Base-by-base conservation (phyloP, 2,888 invertebrate genomes). In the Eustalomyia histrio region DNA sequence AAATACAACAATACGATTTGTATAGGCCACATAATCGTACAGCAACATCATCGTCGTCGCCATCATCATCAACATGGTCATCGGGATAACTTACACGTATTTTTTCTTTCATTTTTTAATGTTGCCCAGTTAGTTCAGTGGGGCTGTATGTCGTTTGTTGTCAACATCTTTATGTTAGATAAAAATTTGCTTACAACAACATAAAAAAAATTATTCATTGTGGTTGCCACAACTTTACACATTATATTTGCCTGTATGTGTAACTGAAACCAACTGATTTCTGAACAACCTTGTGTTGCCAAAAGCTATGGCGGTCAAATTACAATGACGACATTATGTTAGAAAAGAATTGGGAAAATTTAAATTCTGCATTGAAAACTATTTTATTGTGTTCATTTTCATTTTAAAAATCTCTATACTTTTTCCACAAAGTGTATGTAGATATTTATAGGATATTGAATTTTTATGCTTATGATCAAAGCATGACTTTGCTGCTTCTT, bases 91-190 rank as follows among this genome's bases (percentile, higher is more conserved):
- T 55, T 69, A 65, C 71, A 67, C 65, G 69, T 57, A 69, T 71
- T 69, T 65, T 43, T 17, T 18, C 10, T 55, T 61, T 52, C n/a
- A 35, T 63, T 60, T 57, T 39, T 16, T 8, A 24, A 39, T 17
- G 29, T 18, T 58, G 33, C 50, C 50, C 39, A 60, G 73, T 67
- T 75, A 39, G 69, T 65, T 78, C 64, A 81, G 60, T 81, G 76
- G 76, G 80, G 76, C 80, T 81, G 47, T 78, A 39, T 78, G 80
- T 81, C 80, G 76, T 68, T 73, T 52, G 43, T 78, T 76, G 76
- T 74, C 80, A 81, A 81, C 80, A 78, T 81, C 74, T 81, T 74
- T 71, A 78, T 78, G 76, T 74, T 39, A 64, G 80, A 76, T 81
- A 81, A 80, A 80, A 80, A 69, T 80, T 80, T 76, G 73, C 76